These are phyloP conservation scores for Euglossa dilemma DNA, from an alignment of 1,140 invertebrate species.

Conservation along the genomic window DNA sequence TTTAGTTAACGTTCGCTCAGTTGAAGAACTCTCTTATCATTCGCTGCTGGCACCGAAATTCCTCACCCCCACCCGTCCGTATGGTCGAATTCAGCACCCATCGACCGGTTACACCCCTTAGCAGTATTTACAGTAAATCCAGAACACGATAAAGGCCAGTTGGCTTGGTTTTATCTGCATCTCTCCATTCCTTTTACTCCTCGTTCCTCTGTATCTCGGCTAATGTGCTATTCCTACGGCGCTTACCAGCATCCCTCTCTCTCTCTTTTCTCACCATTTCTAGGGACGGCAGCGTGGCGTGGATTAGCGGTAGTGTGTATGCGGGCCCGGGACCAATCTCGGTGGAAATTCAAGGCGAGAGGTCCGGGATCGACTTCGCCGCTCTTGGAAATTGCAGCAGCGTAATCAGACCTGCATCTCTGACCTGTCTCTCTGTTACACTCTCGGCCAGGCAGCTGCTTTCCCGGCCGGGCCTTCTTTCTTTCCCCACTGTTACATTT, in stretches of 20 bases:
- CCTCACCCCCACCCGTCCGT: neutral
- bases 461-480: neutral
- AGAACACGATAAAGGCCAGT: conserved; percentile 29
- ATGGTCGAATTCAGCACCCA: conserved; percentile 14
- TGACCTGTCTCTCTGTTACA: neutral
- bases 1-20: neutral
- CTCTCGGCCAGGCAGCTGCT: neutral
- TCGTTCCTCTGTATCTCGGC: neutral
- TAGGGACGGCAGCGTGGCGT: neutral
- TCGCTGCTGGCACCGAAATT: neutral
- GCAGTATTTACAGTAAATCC: conserved; percentile 54
- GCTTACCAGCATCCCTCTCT: neutral
- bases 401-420: conserved; percentile 55
- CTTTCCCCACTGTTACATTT: neutral
- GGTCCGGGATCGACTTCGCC: conserved; percentile 31
- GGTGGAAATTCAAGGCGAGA: conserved; percentile 58
- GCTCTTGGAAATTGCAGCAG: conserved; percentile 40
- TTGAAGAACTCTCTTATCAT: neutral
- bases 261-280: neutral
- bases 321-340: conserved; percentile 44
- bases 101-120: conserved; percentile 8
- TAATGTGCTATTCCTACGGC: neutral
- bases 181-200: neutral
- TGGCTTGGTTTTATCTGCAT: conserved; percentile 36
- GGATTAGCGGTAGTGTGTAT: conserved; percentile 46